phyloP scores from a whole-genome alignment of 2,797 vertebrate species.

The Lycodopsis pacificus region DNA sequence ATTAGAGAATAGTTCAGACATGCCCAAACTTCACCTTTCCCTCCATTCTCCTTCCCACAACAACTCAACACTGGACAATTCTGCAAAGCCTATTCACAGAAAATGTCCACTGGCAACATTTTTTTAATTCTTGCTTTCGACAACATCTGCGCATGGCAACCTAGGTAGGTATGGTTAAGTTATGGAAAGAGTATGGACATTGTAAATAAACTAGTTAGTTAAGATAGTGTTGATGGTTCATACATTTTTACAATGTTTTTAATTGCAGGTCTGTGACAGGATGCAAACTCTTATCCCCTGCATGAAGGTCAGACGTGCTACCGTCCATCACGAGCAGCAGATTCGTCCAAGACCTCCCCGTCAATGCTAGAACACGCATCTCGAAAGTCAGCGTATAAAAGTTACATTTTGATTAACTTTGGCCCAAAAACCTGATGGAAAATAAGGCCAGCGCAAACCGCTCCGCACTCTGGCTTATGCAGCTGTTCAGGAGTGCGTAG shows the following conservation, averaged over 20 bases:
- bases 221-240: neutral
- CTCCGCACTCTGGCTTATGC: neutral
- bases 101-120: neutral
- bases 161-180: neutral
- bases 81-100: neutral
- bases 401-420: conserved; percentile 3
- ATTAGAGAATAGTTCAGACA: neutral
- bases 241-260: neutral
- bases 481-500: neutral
- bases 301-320: neutral
- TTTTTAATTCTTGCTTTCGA: neutral
- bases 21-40: neutral
- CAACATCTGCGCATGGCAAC: neutral
- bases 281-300: neutral
- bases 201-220: neutral
- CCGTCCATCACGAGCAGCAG: neutral
- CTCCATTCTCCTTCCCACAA: neutral
- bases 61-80: neutral
- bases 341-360: neutral
- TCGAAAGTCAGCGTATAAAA: neutral
- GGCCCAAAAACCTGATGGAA: neutral
- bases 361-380: neutral
- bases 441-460: neutral
- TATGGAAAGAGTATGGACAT: neutral
- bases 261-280: neutral